Conservation (phyloP, 2,113 vertebrate species). For the Sphaerodactylus townsendi region DNA sequence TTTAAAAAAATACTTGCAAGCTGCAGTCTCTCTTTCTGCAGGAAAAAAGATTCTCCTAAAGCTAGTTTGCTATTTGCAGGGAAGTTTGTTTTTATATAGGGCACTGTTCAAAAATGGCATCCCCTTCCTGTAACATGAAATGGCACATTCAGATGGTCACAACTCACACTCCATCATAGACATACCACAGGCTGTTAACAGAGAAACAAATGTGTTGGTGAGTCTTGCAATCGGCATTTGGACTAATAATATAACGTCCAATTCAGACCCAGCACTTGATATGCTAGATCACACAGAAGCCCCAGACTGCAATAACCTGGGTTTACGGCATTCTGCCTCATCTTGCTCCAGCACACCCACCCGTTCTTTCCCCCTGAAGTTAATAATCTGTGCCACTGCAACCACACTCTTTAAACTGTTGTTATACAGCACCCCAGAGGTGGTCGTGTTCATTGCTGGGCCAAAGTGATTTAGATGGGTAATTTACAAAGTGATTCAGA, state of each 20-base stretch:
- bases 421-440: background rate
- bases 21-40: no score
- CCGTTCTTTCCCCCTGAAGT: background rate
- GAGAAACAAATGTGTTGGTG: background rate
- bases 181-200: background rate
- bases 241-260: background rate
- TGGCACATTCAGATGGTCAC: background rate
- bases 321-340: background rate
- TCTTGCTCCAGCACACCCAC: background rate
- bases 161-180: no score
- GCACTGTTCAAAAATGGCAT: background rate
- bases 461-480: conserved; percentile 17
- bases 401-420: background rate
- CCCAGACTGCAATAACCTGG: no score
- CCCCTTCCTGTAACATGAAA: background rate
- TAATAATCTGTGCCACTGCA: background rate
- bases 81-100: background rate
- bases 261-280: background rate
- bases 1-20: no score
- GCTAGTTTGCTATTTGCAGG: background rate
- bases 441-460: background rate
- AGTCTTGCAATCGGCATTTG: background rate
- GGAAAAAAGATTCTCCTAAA: background rate
- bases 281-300: background rate
- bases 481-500: background rate